Base-by-base conservation (phyloP, 2,888 invertebrate species). In the Petrolisthes manimaculis region DNA sequence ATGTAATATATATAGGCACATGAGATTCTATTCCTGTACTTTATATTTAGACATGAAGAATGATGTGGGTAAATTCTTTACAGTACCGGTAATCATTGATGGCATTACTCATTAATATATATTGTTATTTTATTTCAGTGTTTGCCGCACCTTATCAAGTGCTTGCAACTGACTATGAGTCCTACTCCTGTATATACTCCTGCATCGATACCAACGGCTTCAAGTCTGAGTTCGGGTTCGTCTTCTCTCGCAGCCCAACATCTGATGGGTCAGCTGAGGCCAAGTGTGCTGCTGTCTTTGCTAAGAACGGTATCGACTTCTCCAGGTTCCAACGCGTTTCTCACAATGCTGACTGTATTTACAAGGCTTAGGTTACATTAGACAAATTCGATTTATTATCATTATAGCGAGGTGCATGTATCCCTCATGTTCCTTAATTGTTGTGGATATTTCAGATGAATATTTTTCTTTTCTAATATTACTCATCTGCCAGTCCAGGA, bases 161-260 rank as follows among this genome's bases (percentile, higher is more conserved):
- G 14, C 56, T 85, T 79, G 78, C 56, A 21, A 85, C 85, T 21
- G 85, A 85, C 85, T 85, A 85, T 78, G 78, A 78, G 3, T 61
- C 71, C 67, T 85, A 85, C 78, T 85, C 85, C 78, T 85, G 85
- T 79, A 69, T 78, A 21, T 85, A 85, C 67, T 85, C 85, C 78
- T 85, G 85, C 53, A 56, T 85, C 78, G 78, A 53, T 67, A 69
- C 54, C 61, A 51, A 85, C 79, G 61, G 21, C 21, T 85, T 78
- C 78, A 85, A 85, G 79, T 56, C 85, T 5, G 85, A 85, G 85
- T 85, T 85, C 67, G 85, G 53, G 67, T 85, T 85, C 79, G 85
- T 85, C 6, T 85, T n/a, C 69, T 85, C 85, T 9, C 77, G 85
- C 3, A 79, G 78, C 5, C 85, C 85, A 14, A 37, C 77, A 79